Evolutionary conservation across 92 coral and sea anemone species (phyloP).

Genomic region (Epizoanthus rinbou): DNA sequence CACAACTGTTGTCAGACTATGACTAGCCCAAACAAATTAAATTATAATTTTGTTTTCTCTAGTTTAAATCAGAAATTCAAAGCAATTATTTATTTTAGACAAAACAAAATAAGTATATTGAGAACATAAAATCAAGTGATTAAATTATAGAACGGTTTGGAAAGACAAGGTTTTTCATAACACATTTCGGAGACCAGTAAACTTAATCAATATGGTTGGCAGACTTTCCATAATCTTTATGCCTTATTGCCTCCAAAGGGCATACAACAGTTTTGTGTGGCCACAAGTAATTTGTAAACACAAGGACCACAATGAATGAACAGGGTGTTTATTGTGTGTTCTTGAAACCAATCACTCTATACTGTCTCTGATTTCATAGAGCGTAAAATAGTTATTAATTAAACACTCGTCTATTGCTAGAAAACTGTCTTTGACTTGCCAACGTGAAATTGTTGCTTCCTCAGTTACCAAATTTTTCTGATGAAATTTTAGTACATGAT

Average conservation of each 20-base stretch:
- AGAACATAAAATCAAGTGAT: neutral
- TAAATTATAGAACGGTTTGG: neutral
- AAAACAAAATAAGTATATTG: neutral
- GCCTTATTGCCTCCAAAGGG: neutral
- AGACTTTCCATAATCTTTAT: neutral
- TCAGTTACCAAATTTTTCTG: neutral
- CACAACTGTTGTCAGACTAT: too few species aligned
- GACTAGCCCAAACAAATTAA: too few species aligned
- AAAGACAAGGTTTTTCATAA: neutral
- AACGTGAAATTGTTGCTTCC: neutral
- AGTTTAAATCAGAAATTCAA: too few species aligned
- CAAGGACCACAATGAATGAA: conserved; percentile 13
- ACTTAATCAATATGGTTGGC: neutral
- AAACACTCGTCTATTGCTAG: neutral
- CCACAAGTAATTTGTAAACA: conserved; percentile 39
- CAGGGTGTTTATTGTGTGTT: conserved; percentile 35
- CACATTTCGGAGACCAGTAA: neutral
- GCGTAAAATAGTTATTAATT: conserved; percentile 35
- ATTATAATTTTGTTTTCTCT: too few species aligned
- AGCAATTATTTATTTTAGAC: neutral
- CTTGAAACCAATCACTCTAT: conserved; percentile 18
- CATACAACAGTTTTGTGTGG: neutral
- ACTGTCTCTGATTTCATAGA: conserved; percentile 11
- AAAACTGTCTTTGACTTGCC: neutral
- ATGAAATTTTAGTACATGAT: neutral